phyloP scores from a whole-genome alignment of 2,888 invertebrate species.

The Loripinus fragilis region DNA sequence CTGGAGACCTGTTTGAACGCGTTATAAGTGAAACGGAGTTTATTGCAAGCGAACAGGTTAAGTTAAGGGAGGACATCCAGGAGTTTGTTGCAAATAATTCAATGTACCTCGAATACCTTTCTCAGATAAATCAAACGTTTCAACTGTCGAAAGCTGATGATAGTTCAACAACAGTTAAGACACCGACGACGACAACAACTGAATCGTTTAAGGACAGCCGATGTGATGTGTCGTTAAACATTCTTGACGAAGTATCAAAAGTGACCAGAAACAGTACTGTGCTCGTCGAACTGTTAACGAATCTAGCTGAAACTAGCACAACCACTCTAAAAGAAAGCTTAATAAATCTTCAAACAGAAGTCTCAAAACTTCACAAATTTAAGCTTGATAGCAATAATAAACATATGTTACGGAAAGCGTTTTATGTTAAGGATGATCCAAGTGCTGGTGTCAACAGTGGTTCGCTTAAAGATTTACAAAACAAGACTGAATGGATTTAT shows the following conservation, averaged over 20 bases:
- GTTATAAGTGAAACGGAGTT: conserved; percentile 71
- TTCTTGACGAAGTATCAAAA: conserved; percentile 52
- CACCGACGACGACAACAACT: conserved; percentile 4
- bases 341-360: conserved; percentile 63
- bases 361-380: conserved; percentile 62
- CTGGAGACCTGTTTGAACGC: conserved; percentile 67
- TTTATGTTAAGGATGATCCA: conserved; percentile 45
- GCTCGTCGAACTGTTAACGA: conserved; percentile 66
- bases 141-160: conserved; percentile 5
- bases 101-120: conserved; percentile 33
- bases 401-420: conserved; percentile 17
- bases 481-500: conserved; percentile 69
- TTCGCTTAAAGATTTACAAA: conserved; percentile 60
- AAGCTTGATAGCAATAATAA: conserved; percentile 21
- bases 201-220: neutral
- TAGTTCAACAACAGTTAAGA: conserved; percentile 35
- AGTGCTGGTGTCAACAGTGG: conserved; percentile 33
- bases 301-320: conserved; percentile 70
- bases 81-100: conserved; percentile 56
- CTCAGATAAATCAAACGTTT: conserved; percentile 3
- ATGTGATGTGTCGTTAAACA: conserved; percentile 50
- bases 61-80: conserved; percentile 61
- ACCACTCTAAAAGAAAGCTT: conserved; percentile 62
- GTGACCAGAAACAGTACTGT: conserved; percentile 61
- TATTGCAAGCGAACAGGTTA: conserved; percentile 67